Evolutionary conservation across 1,140 invertebrate genomes (phyloP), one percentile per base, ranked within the genome.

Genomic region (Centruroides sculpturatus): DNA sequence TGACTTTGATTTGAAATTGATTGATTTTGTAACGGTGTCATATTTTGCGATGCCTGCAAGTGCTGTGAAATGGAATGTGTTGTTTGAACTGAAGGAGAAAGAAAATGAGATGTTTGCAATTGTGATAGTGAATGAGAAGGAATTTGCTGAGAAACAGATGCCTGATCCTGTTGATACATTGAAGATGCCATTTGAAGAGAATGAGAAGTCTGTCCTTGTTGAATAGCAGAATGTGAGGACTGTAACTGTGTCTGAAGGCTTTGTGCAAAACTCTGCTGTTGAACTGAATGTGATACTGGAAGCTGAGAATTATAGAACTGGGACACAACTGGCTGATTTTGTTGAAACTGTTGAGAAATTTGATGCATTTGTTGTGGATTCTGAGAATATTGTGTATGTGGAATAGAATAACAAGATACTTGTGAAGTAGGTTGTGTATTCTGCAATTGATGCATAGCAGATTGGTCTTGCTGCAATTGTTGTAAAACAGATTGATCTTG

Each of bases 261-360:
- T 46, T 62, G 60, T 10, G 63, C 41, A 7, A 65, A n/a, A 23
- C 65, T 66, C 58, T 63, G 57, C 10, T 52, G 35, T 34, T 56
- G 64, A 41, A 53, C 46, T 12, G 49, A 55, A 23, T 62, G 60
- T 4, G 60, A 10, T 49, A 13, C 11, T 7, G 60, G 50, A 50
- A 9, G n/a, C 36, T 59, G 58, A 5, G 35, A 12, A 10, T 53
- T 35, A 57, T 5, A 11, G 9, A 36, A 50, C 55, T 69, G 65
- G 12, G 64, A 58, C 46, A 55, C 35, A n/a, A 56, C 23, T 56
- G 35, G 56, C 47, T 66, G 63, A 36, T 68, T 68, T 48, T 71
- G 69, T 51, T 63, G 60, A 58, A 61, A 62, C 59, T 53, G 63
- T n/a, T 49, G 64, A 41, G 36, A 55, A 13, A 34, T 36, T 47